Base-by-base conservation (phyloP, 2,797 vertebrate genomes). In the Eutrigla gurnardus region DNA sequence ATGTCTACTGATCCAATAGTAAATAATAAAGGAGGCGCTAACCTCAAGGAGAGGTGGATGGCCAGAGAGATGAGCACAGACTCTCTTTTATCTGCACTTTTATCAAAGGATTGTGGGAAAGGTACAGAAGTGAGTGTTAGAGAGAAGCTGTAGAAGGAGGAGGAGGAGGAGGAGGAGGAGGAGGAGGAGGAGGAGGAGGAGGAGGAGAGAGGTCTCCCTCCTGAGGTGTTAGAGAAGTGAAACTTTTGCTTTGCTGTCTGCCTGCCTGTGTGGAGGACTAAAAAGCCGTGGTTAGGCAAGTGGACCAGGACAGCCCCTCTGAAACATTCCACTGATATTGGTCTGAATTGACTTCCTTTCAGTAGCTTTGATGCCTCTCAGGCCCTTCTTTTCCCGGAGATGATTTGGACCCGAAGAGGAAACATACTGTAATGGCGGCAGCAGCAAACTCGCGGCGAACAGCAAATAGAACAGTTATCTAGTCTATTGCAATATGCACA, bases 1-100 rank as follows among this genome's bases (percentile, higher is more conserved):
- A 62, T 39, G 77, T 87, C 78, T 82, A 83, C 86, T 86, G 88
- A 91, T 92, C 89, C 82, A 80, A 88, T 87, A 82, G 88, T 93
- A 93, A 93, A 93, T 93, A 90, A 92, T 92, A 90, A 92, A 93
- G 87, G 83, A 92, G 90, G 87, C 77, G 87, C 86, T 89, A 90
- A 93, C 91, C 90, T 93, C 86, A 85, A 92, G 88, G 89, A 90
- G 87, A 90, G 88, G 88, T 86, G 85, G 90, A 92, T 73, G 82
- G 90, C 85, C 86, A 80, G 89, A 88, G 89, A 92, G 91, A 88
- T 78, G 88, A 89, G 86, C 77, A 87, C 77, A 87, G 78, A 70
- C 78, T 77, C 57, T 82, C 83, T 92, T 89, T 90, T 87, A 89
- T 89, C 74, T 89, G 81, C 78, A 76, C 87, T 89, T 91, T 86